Percentiles rank a stretch among this genome's conserved stretches.
Conservation (phyloP, 2,888 invertebrate species). For the Ischnus inquisitorius region DNA sequence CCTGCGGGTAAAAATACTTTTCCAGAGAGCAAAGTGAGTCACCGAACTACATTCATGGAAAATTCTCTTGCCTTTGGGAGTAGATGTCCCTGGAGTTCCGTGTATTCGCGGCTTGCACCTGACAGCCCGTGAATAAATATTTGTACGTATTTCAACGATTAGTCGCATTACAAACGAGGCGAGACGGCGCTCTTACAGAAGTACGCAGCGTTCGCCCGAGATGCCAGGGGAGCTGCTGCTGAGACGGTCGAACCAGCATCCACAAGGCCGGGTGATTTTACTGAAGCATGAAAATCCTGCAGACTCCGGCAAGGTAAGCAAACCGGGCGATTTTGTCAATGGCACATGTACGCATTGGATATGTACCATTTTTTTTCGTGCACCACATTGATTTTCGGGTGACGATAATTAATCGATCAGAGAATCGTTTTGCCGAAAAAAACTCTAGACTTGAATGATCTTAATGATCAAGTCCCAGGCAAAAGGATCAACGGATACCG, state of each 20-base stretch:
- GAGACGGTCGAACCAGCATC: conserved; percentile 12
- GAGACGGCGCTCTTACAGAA: conserved; percentile 63
- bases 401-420: no score
- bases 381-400: no score
- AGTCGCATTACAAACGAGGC: conserved; percentile 75
- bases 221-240: conserved; percentile 18
- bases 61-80: conserved; percentile 16
- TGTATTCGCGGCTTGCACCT: conserved; percentile 73
- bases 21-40: conserved; percentile 43
- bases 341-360: not conserved
- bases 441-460: no score
- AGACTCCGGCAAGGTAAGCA: conserved; percentile 32
- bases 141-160: conserved; percentile 81
- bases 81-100: conserved; percentile 48
- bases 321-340: conserved; percentile 23
- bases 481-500: no score
- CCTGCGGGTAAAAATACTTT: not conserved
- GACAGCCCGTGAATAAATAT: conserved; percentile 81
- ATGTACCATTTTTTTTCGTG: not conserved
- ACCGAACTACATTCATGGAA: conserved; percentile 56
- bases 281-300: conserved; percentile 37
- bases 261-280: conserved; percentile 28
- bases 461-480: no score
- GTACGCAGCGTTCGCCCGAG: conserved; percentile 26
- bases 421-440: no score